Conservation (phyloP, 64 coral and sea anemone species). For the Porites australiensis region DNA sequence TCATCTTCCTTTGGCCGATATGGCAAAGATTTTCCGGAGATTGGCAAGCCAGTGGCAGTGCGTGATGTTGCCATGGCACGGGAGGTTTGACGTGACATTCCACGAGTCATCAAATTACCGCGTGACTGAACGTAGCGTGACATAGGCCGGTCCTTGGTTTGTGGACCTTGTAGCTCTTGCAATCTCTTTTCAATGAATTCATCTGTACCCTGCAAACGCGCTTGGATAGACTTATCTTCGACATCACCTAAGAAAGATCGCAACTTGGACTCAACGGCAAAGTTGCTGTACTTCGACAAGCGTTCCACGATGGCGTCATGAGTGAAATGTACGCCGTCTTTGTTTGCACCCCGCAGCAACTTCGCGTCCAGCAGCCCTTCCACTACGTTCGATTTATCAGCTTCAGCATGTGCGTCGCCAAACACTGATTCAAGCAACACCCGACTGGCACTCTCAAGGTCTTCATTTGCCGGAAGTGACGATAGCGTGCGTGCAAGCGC, state of each 20-base stretch:
- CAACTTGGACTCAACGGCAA: conserved; percentile 86
- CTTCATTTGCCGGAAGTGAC: conserved; percentile 51
- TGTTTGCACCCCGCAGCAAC: conserved; percentile 87
- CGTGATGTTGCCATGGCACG: conserved; percentile 89
- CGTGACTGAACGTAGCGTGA: conserved; percentile 93
- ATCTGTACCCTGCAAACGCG: conserved; percentile 89
- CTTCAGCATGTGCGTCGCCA: conserved; percentile 77
- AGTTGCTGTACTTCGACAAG: conserved; percentile 94
- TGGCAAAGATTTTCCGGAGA: conserved; percentile 69
- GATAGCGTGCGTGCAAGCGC: conserved; percentile 74
- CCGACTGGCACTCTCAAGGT: conserved; percentile 73
- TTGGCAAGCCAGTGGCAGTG: conserved; percentile 78
- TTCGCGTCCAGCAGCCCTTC: conserved; percentile 88
- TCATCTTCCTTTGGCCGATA: conserved; percentile 52
- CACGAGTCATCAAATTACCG: conserved; percentile 75
- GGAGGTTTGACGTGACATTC: conserved; percentile 75
- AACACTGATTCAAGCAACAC: conserved; percentile 84
- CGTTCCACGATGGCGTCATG: conserved; percentile 86
- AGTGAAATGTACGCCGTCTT: conserved; percentile 95
- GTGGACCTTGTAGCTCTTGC: conserved; percentile 70
- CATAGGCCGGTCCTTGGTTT: conserved; percentile 70
- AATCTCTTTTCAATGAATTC: conserved; percentile 88
- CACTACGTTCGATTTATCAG: conserved; percentile 83
- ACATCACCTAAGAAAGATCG: conserved; percentile 78
- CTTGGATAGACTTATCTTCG: conserved; percentile 75